These are phyloP conservation scores for Macroramphosus scolopax DNA, from an alignment of 2,797 vertebrate genomes.

Conservation along the genomic window DNA sequence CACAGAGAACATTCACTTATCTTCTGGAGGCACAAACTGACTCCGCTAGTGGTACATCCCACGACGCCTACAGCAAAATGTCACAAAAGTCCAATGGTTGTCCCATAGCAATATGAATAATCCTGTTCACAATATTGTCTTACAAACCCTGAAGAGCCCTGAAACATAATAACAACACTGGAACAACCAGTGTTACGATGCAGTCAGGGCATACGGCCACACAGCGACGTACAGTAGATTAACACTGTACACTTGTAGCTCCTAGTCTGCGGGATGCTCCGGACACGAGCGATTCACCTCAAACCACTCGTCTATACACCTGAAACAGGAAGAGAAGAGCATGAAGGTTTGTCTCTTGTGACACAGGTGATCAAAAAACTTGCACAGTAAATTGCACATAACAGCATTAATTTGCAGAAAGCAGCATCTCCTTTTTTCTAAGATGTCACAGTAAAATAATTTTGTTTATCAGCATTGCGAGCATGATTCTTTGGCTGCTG, in stretches of 20 bases:
- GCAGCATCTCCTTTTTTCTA: too few relatives aligned
- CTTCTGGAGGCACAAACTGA: slow-evolving; percentile 29
- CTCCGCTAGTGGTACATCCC: slow-evolving; percentile 51
- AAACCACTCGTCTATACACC: slow-evolving; percentile 99
- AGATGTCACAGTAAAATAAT: too few relatives aligned
- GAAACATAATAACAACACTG: slow-evolving; percentile 22
- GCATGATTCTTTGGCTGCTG: too few relatives aligned
- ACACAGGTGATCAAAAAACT: too few relatives aligned
- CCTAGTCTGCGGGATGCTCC: slow-evolving; percentile 92
- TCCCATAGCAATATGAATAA: slow-evolving; percentile 44
- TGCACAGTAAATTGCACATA: too few relatives aligned
- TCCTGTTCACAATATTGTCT: slow-evolving; percentile 40
- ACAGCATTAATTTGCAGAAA: too few relatives aligned
- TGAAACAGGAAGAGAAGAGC: slow-evolving; percentile 51
- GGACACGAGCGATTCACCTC: slow-evolving; percentile 97
- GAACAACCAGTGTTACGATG: slow-evolving; percentile 53
- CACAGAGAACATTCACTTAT: slow-evolving; percentile 48
- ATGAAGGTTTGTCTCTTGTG: too few relatives aligned
- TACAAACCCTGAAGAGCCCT: slow-evolving; percentile 64
- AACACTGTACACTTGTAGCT: slow-evolving; percentile 23
- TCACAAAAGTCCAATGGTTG: slow-evolving; percentile 23
- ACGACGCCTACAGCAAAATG: slow-evolving; percentile 4
- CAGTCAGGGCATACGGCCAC: slow-evolving; percentile 34
- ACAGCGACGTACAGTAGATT: slow-evolving; percentile 19
- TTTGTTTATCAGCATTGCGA: too few relatives aligned